Percentiles rank a stretch among this genome's conserved stretches.
phyloP scores from a whole-genome alignment of 2,888 invertebrate species.

The Ornithoptera priamus region DNA sequence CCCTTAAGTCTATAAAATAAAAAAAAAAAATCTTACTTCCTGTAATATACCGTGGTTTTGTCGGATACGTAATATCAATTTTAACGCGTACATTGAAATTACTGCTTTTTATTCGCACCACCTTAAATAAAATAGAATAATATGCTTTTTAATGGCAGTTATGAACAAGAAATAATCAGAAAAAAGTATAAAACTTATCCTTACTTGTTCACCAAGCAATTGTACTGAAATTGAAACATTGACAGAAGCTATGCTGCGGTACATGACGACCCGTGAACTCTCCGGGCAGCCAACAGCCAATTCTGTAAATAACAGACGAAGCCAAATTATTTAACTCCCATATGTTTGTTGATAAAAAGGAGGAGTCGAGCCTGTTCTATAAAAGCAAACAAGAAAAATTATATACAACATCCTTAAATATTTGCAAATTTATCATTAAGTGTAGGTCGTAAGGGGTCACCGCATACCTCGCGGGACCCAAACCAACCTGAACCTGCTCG shows the following conservation, averaged over 20 bases:
- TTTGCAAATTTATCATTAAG: too few species aligned
- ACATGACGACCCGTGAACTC: slow-evolving; percentile 42
- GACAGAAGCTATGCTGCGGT: slow-evolving; percentile 49
- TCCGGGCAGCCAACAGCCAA: slow-evolving; percentile 54
- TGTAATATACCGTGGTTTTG: slow-evolving; percentile 33
- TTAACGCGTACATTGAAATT: slow-evolving; percentile 44
- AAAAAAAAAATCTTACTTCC: slow-evolving; percentile 45
- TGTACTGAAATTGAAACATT: slow-evolving; percentile 40
- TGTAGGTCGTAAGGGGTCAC: too few species aligned
- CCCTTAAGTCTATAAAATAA: too few species aligned
- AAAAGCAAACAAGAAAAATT: slow-evolving; percentile 14
- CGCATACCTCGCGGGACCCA: too few species aligned
- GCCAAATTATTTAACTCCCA: too few species aligned
- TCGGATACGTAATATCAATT: slow-evolving; percentile 39
- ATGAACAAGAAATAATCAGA: neutral
- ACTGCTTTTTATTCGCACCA: slow-evolving; percentile 42
- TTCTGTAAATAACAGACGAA: slow-evolving; percentile 41
- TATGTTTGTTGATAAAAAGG: too few species aligned
- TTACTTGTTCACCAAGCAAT: slow-evolving; percentile 43
- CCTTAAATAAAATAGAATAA: slow-evolving; percentile 39
- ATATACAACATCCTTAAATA: too few species aligned
- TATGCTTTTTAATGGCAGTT: neutral
- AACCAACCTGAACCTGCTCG: too few species aligned
- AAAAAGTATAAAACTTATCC: neutral
- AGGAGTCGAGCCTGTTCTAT: too few species aligned